A percentile compares a stretch with the other conserved stretches of the same genome.
These are phyloP conservation scores for Frankliniella intonsa DNA, from an alignment of 2,888 invertebrate species.

Conservation along the genomic window DNA sequence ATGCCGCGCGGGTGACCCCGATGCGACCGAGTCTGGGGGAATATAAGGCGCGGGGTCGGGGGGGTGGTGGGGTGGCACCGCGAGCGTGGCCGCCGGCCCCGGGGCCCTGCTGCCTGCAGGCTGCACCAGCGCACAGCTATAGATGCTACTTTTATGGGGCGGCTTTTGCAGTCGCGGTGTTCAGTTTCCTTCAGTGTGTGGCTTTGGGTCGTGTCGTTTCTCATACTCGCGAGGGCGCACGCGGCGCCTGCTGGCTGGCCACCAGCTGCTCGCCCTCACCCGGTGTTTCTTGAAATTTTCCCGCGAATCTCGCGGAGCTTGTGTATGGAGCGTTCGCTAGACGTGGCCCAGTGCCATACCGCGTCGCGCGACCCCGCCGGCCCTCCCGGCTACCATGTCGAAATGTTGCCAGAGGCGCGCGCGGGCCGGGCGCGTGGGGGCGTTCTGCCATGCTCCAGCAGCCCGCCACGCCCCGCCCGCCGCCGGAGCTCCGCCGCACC, in stretches of 20 bases:
- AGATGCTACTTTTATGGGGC: slow-evolving; percentile 15
- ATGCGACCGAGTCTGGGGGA: neutral
- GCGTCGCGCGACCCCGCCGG: no score
- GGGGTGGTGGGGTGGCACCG: neutral
- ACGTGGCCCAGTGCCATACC: no score
- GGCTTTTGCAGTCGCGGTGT: neutral
- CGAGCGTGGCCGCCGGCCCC: neutral
- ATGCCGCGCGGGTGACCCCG: slow-evolving; percentile 10
- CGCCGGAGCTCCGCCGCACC: neutral
- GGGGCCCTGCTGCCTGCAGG: neutral
- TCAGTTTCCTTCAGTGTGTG: neutral
- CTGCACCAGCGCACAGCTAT: neutral
- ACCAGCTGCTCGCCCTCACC: no score
- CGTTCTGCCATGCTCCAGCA: neutral
- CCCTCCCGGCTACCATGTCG: no score
- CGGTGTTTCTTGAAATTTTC: no score
- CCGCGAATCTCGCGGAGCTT: no score
- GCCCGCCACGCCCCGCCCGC: neutral
- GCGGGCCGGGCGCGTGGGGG: neutral
- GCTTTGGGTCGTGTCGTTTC: neutral
- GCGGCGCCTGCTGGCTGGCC: no score
- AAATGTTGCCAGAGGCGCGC: neutral
- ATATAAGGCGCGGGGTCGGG: neutral
- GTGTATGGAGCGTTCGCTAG: no score
- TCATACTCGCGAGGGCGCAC: neutral